Percentiles rank a stretch among this genome's conserved stretches.
Conservation (phyloP, 2,888 invertebrate species). For the Nebria salina region DNA sequence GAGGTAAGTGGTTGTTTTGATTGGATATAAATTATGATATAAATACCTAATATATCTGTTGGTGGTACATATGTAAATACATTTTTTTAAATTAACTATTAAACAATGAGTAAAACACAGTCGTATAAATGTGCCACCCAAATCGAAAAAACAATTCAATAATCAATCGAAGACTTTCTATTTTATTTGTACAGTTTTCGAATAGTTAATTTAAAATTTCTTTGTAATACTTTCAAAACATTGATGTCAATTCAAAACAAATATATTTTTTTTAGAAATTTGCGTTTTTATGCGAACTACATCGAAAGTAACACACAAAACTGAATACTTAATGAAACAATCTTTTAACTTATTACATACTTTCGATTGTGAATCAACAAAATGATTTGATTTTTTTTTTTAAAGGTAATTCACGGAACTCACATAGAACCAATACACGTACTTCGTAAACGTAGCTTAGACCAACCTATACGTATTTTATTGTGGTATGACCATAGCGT, state of each 20-base stretch:
- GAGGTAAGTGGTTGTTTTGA: slow-evolving; percentile 48
- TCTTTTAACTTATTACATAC: too few species aligned
- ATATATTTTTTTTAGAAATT: too few species aligned
- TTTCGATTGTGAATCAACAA: neutral
- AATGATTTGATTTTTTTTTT: neutral
- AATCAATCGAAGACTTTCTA: neutral
- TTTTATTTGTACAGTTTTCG: neutral
- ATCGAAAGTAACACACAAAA: too few species aligned
- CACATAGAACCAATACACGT: slow-evolving; percentile 82
- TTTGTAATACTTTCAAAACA: neutral
- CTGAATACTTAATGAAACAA: too few species aligned
- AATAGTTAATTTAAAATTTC: neutral
- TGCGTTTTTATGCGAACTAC: too few species aligned
- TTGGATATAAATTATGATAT: neutral
- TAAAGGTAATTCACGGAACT: slow-evolving; percentile 81
- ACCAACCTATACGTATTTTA: slow-evolving; percentile 85
- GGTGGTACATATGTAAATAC: neutral
- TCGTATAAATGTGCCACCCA: neutral
- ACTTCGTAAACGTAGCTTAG: slow-evolving; percentile 80
- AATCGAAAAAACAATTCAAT: neutral
- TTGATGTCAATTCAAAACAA: too few species aligned
- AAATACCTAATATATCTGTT: neutral
- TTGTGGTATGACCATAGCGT: slow-evolving; percentile 89
- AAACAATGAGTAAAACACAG: neutral
- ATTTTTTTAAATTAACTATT: neutral